Conservation (phyloP, 2,113 vertebrate species). For the Charadrius vociferus region DNA sequence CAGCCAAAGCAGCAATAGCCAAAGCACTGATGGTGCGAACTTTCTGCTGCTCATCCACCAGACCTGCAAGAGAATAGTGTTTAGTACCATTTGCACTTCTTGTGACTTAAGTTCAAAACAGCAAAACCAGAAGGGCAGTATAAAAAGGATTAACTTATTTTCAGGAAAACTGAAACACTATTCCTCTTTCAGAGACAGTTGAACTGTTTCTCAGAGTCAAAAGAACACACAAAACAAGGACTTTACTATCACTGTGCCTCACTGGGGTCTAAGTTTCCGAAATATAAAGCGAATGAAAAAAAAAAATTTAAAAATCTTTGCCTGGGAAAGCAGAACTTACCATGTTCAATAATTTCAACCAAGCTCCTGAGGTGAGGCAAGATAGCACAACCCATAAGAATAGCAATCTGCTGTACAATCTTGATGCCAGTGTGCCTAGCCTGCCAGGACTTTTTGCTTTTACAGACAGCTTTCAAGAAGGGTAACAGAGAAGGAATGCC, state of each 20-base stretch:
- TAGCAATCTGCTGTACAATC: conserved; percentile 99
- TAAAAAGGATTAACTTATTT: not conserved
- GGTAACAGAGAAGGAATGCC: conserved; percentile 96
- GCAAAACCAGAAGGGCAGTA: not conserved
- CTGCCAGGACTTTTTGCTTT: conserved; percentile 99
- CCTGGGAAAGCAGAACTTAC: conserved; percentile 75
- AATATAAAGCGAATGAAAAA: not conserved
- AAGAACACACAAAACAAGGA: not conserved
- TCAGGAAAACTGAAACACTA: not conserved
- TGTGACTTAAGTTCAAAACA: fast-evolving
- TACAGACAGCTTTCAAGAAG: conserved; percentile 98
- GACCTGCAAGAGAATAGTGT: conserved; percentile 72
- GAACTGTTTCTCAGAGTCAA: not conserved
- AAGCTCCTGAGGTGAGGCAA: conserved; percentile 96
- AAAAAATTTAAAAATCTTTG: not conserved
- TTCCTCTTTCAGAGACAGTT: not conserved
- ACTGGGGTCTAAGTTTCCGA: not conserved
- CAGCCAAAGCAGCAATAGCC: conserved; percentile 96
- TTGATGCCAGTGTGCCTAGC: conserved; percentile 98
- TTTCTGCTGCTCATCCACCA: conserved; percentile 99
- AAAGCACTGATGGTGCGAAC: conserved; percentile 97
- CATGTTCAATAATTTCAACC: conserved; percentile 99
- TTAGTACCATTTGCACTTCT: not conserved
- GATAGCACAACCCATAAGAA: conserved; percentile 99
- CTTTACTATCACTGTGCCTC: not conserved